Evolutionary conservation across 1,140 invertebrate genomes (phyloP), one percentile per base, ranked within the genome.

Genomic region (Zaprionus capensis): DNA sequence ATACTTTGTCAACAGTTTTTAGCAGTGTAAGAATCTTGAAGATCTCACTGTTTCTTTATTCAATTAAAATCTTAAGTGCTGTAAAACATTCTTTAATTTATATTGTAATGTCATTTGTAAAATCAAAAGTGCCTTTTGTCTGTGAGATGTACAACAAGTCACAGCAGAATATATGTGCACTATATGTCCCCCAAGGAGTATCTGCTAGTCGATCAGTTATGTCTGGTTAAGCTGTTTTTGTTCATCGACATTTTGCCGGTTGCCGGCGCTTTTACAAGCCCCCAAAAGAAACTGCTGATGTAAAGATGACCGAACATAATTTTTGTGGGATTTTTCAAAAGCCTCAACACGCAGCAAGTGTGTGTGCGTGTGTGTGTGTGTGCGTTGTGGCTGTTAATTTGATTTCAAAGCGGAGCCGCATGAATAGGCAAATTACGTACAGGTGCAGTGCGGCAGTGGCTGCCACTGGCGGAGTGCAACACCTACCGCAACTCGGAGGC

Each of bases 391-490:
- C 72, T 81, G 81, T 78, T 85, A 85, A 85, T 85, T 86, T 84
- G 81, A 84, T 84, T 77, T 86, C 83, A 86, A 86, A 86, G 72
- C 59, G 73, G 22, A 80, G 79, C 82, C 72, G 63, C 83, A 69
- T 86, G 83, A 87, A 82, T 87, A 87, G 83, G 83, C 80, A 86
- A 83, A 86, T 86, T 82, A 80, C 68, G 73, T 74, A 86, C 82
- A 86, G 83, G 82, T 84, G 76, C 80, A 84, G 59, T 31, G 51
- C 61, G 57, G 67, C 63, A 74, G 74, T 61, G 57, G 72, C 63
- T 63, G 74, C 71, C 69, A 69, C 46, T 58, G 74, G 53, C 49
- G 12, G 59, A 75, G 56, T 73, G 76, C 82, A 86, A 80, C 82
- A 80, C 82, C 71, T 80, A 86, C 82, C 72, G 36, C 38, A n/a